A percentile compares a stretch with the other conserved stretches of the same genome.
Conservation (phyloP, 2,113 vertebrate species). For the Mellivora capensis region DNA sequence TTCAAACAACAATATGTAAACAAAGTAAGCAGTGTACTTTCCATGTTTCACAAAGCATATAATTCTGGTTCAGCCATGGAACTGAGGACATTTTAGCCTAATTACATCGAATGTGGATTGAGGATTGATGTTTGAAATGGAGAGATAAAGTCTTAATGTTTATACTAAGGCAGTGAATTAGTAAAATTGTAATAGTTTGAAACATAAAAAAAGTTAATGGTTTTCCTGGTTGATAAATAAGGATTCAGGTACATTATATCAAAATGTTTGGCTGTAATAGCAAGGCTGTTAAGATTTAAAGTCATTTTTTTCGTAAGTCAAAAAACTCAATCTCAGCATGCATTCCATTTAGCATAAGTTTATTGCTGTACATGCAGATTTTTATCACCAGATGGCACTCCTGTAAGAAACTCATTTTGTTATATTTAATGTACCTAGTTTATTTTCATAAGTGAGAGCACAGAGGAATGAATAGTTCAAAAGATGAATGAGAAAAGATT, state of each 20-base stretch:
- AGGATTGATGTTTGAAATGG: neutral
- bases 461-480: neutral
- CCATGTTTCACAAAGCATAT: slow-evolving; percentile 28
- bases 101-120: neutral
- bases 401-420: neutral
- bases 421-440: neutral
- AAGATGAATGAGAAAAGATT: neutral
- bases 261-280: neutral
- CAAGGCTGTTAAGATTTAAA: neutral
- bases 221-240: neutral
- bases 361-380: slow-evolving; percentile 12
- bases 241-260: neutral
- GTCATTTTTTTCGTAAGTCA: neutral
- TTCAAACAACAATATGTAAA: slow-evolving; percentile 17
- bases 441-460: slow-evolving; percentile 5
- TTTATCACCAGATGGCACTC: slow-evolving; percentile 48
- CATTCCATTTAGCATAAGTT: neutral
- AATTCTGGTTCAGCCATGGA: neutral
- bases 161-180: neutral
- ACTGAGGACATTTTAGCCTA: neutral
- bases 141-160: neutral
- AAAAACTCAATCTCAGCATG: neutral
- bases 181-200: slow-evolving; percentile 19
- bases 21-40: slow-evolving; percentile 34
- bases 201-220: neutral